Conservation (phyloP, 2,797 vertebrate species). For the Chloroceryle amazona region DNA sequence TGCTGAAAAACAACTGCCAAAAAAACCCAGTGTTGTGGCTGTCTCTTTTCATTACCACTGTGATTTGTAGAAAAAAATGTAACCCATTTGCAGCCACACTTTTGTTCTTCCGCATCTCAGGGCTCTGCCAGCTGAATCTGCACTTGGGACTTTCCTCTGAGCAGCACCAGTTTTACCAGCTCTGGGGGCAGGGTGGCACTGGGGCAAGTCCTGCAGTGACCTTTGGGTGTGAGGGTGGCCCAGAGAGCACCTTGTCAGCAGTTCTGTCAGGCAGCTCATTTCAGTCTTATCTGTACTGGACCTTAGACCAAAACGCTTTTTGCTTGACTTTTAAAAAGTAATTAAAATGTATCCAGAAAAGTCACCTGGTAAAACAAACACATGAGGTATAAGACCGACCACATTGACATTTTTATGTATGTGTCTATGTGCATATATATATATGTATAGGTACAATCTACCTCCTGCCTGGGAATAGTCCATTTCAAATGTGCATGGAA, state of each 20-base stretch:
- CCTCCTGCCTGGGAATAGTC: neutral
- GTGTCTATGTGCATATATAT: accelerated
- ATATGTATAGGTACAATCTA: neutral
- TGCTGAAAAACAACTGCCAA: neutral
- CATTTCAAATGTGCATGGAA: neutral
- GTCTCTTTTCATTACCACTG: neutral
- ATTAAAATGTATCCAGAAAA: neutral
- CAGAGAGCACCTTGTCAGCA: neutral
- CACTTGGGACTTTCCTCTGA: accelerated
- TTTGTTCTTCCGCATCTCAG: neutral
- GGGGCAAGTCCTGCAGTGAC: neutral
- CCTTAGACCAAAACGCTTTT: neutral
- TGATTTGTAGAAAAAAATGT: neutral
- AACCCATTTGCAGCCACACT: neutral
- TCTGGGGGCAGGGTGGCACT: neutral
- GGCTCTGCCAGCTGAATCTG: neutral
- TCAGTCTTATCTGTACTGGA: neutral
- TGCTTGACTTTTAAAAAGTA: neutral
- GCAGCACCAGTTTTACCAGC: neutral
- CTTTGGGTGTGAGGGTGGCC: accelerated
- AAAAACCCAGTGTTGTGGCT: accelerated
- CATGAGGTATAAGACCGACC: neutral
- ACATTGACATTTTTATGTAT: accelerated
- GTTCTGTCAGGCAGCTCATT: neutral
- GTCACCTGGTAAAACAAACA: neutral